Evolutionary conservation across 2,113 vertebrate genomes (phyloP), one percentile per base, ranked within the genome.

Genomic region (Microtus richardsoni): DNA sequence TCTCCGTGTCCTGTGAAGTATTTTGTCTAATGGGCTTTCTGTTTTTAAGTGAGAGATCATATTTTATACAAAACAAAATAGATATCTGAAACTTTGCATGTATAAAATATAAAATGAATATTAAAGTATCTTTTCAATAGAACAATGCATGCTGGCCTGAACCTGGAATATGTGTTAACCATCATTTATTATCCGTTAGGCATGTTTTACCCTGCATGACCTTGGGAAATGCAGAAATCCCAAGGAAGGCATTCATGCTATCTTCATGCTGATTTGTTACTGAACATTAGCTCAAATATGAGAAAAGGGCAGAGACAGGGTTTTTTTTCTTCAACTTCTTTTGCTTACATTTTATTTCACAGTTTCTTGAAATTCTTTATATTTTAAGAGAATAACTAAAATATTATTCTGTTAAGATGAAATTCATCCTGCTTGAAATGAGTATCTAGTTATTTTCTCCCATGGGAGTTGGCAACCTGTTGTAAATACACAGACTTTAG

Each of bases 291-390:
- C 16, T 87, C 78, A 68, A 73, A 28, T 47, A 75, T 36, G 47
- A 93, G 33, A 16, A 87, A 93, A 95, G 71, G 41, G 21, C 39
- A 95, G 60, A 68, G 22, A 84, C 7, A 80, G 3, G 13, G 0
- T 39, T 90, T 79, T 89, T 30, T 36, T 49, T 12, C 19, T 78
- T 44, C 71, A 73, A 74, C 88, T 96, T 2, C 7, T 52, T 85
- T 82, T 64, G 2, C 79, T 36, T 4, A 64, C 3, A 84, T 94
- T 97, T 97, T 0, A 94, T 87, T 96, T 96, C 66, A 77, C n/a
- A 82, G 64, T 71, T 22, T 64, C 66, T 28, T 95, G 54, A 73
- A 7, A 71, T 84, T 11, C 21, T 79, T 96, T 89, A 2, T 0
- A 91, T 52, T 33, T 89, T 52, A 3, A 58, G 1, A 4, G 21